Conservation (phyloP, 53 echinoderm and acorn worm genomes). For the Paelopatides confundens region DNA sequence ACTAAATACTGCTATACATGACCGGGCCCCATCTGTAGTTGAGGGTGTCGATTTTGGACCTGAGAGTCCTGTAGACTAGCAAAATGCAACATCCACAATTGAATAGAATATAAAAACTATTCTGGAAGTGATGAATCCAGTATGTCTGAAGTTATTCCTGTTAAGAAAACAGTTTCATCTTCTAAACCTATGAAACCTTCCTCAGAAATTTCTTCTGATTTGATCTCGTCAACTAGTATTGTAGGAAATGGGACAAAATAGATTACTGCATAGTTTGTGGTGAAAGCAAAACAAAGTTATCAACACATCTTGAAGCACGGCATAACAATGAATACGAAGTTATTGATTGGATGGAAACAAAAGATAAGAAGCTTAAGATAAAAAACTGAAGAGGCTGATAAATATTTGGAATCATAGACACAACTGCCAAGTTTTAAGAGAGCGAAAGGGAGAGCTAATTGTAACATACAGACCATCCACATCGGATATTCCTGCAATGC, state of each 20-base stretch:
- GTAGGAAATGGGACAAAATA: slow-evolving; percentile 33
- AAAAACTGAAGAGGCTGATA: neutral
- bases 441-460: slow-evolving; percentile 39
- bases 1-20: no score
- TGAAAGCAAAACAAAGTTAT: slow-evolving; percentile 17
- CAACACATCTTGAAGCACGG: neutral
- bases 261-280: slow-evolving; percentile 39
- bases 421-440: slow-evolving; percentile 35
- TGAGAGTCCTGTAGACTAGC: no score
- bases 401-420: slow-evolving; percentile 48
- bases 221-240: neutral
- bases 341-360: slow-evolving; percentile 16
- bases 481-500: slow-evolving; percentile 10
- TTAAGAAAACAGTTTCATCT: neutral
- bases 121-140: neutral
- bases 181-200: neutral
- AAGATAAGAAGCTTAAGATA: slow-evolving; percentile 10
- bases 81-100: neutral
- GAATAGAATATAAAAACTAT: neutral
- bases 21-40: no score
- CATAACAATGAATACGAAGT: slow-evolving; percentile 40
- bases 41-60: no score
- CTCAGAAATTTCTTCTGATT: neutral
- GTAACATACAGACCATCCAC: slow-evolving; percentile 39
- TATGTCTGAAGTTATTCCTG: neutral